These are phyloP conservation scores for Xiphydria camelus DNA, from an alignment of 2,888 invertebrate species.

Conservation along the genomic window DNA sequence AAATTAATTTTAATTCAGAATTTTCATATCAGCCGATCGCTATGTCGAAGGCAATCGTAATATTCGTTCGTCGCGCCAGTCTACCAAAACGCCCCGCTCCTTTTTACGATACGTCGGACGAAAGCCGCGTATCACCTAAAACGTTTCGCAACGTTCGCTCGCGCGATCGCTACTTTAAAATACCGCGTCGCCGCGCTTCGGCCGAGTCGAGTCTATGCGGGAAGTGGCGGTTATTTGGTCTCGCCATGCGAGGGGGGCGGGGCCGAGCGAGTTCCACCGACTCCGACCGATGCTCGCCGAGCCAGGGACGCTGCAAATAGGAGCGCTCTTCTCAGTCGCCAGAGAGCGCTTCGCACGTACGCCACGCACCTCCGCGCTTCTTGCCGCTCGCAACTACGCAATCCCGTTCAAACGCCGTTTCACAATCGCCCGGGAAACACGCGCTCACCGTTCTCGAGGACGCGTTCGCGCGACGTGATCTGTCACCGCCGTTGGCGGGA, in stretches of 20 bases:
- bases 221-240: conserved; percentile 50
- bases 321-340: conserved; percentile 43
- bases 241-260: conserved; percentile 18
- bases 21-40: too few relatives aligned
- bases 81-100: too few relatives aligned
- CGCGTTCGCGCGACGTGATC: conserved; percentile 3
- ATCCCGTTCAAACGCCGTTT: conserved; percentile 35
- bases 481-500: conserved; percentile 34
- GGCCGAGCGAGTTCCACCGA: conserved; percentile 21
- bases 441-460: conserved; percentile 1
- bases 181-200: conserved; percentile 24
- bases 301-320: conserved; percentile 30
- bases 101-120: too few relatives aligned
- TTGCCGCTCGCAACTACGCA: conserved; percentile 40
- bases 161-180: too few relatives aligned
- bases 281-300: conserved; percentile 19
- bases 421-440: conserved; percentile 27
- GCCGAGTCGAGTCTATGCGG: conserved; percentile 41
- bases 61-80: too few relatives aligned
- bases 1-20: too few relatives aligned
- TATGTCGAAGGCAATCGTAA: too few relatives aligned
- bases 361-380: conserved; percentile 37
- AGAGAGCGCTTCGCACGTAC: conserved; percentile 48
- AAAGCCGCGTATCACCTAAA: too few relatives aligned
- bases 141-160: too few relatives aligned